A percentile compares a stretch with the other conserved stretches of the same genome.
These are phyloP conservation scores for Cephus pygmeus DNA, from an alignment of 2,888 invertebrate species.

Conservation along the genomic window DNA sequence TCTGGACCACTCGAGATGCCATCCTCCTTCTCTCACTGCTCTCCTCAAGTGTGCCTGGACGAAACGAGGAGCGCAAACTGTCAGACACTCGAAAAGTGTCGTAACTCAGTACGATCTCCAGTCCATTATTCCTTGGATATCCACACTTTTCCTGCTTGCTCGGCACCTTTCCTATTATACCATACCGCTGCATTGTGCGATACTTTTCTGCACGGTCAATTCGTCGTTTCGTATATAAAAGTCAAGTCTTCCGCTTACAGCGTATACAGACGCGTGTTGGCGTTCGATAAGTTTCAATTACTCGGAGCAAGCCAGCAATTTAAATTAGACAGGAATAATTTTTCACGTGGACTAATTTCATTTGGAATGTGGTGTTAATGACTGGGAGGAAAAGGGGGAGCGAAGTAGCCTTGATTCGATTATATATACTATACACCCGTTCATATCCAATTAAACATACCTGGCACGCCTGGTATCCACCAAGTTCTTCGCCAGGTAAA, in stretches of 20 bases:
- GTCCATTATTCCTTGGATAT: conserved; percentile 6
- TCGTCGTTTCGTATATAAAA: not conserved
- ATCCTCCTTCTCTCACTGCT: conserved; percentile 26
- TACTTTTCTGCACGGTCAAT: not conserved
- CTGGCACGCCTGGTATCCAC: not conserved
- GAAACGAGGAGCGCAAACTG: conserved; percentile 8
- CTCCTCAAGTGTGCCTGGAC: conserved; percentile 11
- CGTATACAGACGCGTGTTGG: not conserved
- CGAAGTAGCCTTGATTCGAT: not conserved
- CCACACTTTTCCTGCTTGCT: not conserved
- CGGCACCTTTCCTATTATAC: not conserved
- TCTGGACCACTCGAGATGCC: conserved; percentile 33
- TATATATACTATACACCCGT: not conserved
- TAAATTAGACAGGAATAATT: not conserved
- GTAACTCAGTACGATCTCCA: conserved; percentile 1
- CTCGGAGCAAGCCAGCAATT: not conserved
- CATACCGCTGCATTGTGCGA: not conserved
- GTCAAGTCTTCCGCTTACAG: not conserved
- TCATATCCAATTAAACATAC: not conserved
- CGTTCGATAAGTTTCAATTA: not conserved
- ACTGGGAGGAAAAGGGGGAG: not conserved
- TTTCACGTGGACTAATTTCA: not conserved
- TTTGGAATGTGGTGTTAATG: not conserved
- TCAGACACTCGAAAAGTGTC: conserved; percentile 2
- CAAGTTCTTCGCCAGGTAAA: not conserved